Base-by-base conservation (phyloP, 2,797 vertebrate species). In the Coregonus suidteri region DNA sequence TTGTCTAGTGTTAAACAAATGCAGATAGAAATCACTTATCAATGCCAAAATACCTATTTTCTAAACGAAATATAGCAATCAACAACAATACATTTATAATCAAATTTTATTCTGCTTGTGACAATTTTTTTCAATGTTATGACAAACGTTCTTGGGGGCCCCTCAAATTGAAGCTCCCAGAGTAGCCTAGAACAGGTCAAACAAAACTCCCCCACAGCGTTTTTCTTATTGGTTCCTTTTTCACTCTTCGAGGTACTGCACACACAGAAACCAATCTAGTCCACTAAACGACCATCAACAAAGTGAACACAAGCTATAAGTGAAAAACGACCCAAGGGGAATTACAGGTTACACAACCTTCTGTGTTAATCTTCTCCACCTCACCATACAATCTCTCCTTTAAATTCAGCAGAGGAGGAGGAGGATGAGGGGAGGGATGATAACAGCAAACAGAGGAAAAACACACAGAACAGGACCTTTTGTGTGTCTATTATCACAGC, bases 211-310 rank as follows among this genome's bases (percentile, higher is more conserved):
- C 41, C 74, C 65, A 47, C 74, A 65, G 77, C 69, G 72, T 34
- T 67, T 20, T n/a, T 69, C 74, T 71, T 52, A 71, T 76, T 76
- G 84, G 74, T 66, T 62, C 75, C 7, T 73, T 64, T 71, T 85
- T 83, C 54, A 82, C 75, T 66, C 80, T 62, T 74, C 62, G 67
- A 74, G 71, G 80, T 72, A 1, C 64, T 73, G 41, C 51, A 47
- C 51, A 78, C 79, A 62, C 74, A 73, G 51, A 87, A 88, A 85
- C 62, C 81, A 89, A 83, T 86, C 76, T 81, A 74, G 77, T 78
- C 64, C 6, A 41, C 78, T 79, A 77, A 82, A 81, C 54, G 34
- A 59, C 83, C 75, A 59, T 73, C 54, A 70, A 72, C 65, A 82
- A 81, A 83, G 74, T 68, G 65, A 88, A 85, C 75, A 73, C 67